Evolutionary conservation across 2,113 vertebrate species (phyloP).

Genomic region (Centrocercus urophasianus): DNA sequence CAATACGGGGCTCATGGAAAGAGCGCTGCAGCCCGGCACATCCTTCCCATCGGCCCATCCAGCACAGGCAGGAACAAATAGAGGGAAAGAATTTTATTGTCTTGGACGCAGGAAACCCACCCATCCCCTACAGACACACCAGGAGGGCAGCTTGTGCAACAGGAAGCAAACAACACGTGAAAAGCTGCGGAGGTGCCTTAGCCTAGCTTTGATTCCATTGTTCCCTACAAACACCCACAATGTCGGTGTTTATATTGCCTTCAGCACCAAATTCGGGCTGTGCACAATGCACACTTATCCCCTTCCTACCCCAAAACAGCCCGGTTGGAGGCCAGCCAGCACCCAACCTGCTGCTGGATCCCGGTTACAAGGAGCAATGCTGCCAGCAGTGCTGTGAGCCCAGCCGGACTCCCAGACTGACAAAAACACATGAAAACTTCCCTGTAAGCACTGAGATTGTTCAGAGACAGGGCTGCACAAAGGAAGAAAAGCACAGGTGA

Average conservation of each 20-base stretch:
- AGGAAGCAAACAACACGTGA: not conserved
- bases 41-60: not conserved
- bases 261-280: not conserved
- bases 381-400: not conserved
- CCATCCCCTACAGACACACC: slow-evolving; percentile 42
- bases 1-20: slow-evolving; percentile 6
- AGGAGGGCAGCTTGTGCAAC: slow-evolving; percentile 9
- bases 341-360: not conserved
- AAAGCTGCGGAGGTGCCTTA: not conserved
- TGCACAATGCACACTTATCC: not conserved
- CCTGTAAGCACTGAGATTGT: not conserved
- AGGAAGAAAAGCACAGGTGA: not conserved
- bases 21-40: not conserved
- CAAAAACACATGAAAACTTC: not conserved
- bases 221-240: not conserved
- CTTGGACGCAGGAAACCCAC: slow-evolving; percentile 60
- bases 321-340: not conserved
- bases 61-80: slow-evolving; percentile 38
- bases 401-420: accelerated
- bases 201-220: not conserved
- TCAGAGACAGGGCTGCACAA: not conserved
- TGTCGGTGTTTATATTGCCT: not conserved
- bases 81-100: slow-evolving; percentile 54
- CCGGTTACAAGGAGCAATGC: not conserved
- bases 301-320: not conserved